A percentile compares a stretch with the other conserved stretches of the same genome.
phyloP scores from a whole-genome alignment of 1,140 invertebrate genomes.

The Lysiphlebus fabarum region DNA sequence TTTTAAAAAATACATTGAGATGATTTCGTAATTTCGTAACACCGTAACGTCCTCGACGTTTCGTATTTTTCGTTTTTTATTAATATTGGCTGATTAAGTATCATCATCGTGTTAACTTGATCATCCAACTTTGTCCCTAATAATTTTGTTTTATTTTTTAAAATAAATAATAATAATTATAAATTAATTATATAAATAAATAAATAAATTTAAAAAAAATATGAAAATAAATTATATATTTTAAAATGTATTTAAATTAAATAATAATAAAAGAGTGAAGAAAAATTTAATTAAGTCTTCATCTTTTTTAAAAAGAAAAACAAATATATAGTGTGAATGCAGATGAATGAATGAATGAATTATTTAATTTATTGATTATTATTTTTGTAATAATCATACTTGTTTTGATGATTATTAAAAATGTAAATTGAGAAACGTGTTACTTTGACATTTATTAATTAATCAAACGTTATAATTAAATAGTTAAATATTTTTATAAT shows the following conservation, averaged over 20 bases:
- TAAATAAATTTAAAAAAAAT: too few species aligned
- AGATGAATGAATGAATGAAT: too few species aligned
- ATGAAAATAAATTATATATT: too few species aligned
- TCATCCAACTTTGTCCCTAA: constrained; percentile 6
- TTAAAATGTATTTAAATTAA: too few species aligned
- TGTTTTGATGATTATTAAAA: neutral
- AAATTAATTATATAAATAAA: too few species aligned
- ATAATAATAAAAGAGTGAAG: too few species aligned
- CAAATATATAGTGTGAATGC: too few species aligned
- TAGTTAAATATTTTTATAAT: constrained; percentile 15
- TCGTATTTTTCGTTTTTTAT: constrained; percentile 37
- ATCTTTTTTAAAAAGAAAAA: too few species aligned
- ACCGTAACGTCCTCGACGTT: neutral
- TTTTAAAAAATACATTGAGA: neutral
- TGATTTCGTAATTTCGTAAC: constrained; percentile 20
- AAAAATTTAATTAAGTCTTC: too few species aligned
- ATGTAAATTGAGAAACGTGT: constrained; percentile 8
- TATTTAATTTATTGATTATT: too few species aligned
- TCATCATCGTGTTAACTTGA: constrained; percentile 41
- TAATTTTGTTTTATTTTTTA: too few species aligned
- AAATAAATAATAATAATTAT: too few species aligned
- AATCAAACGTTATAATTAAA: neutral
- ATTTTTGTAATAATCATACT: neutral
- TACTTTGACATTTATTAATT: constrained; percentile 15
- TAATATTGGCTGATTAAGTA: constrained; percentile 54